phyloP scores from a whole-genome alignment of 2,888 invertebrate genomes.

The Chelonus formosanus region DNA sequence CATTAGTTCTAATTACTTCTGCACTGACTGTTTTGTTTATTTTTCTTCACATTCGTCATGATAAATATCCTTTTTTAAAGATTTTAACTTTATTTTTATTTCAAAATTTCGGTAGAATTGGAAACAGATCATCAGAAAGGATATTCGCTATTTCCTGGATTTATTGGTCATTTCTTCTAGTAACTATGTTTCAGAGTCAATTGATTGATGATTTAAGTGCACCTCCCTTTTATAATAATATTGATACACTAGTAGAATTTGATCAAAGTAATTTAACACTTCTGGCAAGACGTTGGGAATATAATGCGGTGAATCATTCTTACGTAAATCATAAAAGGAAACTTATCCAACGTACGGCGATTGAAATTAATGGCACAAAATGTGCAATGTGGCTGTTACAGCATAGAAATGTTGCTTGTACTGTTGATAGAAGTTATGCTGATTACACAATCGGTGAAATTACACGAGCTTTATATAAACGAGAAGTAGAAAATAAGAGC shows the following conservation, averaged over 20 bases:
- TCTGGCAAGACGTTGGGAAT: slow-evolving; percentile 34
- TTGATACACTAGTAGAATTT: slow-evolving; percentile 36
- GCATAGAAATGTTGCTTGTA: slow-evolving; percentile 35
- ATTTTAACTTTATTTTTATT: slow-evolving; percentile 32
- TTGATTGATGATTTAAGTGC: slow-evolving; percentile 36
- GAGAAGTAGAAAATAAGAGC: not conserved
- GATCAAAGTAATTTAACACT: slow-evolving; percentile 31
- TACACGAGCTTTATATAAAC: not conserved
- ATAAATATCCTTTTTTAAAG: slow-evolving; percentile 19
- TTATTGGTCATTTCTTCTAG: slow-evolving; percentile 29
- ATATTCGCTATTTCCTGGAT: slow-evolving; percentile 35
- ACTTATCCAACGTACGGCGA: slow-evolving; percentile 12
- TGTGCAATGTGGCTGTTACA: slow-evolving; percentile 26
- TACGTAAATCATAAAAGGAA: not conserved
- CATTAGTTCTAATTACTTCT: not conserved
- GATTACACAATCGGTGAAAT: slow-evolving; percentile 25
- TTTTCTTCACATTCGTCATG: not conserved
- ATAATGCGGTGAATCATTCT: slow-evolving; percentile 31
- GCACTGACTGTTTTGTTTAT: not conserved
- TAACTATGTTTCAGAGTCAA: slow-evolving; percentile 34
- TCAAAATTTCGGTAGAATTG: slow-evolving; percentile 36
- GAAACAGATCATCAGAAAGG: slow-evolving; percentile 20
- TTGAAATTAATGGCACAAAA: slow-evolving; percentile 33
- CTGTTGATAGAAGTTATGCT: slow-evolving; percentile 33
- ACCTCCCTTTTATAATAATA: slow-evolving; percentile 30